Conservation (phyloP, 2,797 vertebrate genomes). For the Etheostoma nigrum region DNA sequence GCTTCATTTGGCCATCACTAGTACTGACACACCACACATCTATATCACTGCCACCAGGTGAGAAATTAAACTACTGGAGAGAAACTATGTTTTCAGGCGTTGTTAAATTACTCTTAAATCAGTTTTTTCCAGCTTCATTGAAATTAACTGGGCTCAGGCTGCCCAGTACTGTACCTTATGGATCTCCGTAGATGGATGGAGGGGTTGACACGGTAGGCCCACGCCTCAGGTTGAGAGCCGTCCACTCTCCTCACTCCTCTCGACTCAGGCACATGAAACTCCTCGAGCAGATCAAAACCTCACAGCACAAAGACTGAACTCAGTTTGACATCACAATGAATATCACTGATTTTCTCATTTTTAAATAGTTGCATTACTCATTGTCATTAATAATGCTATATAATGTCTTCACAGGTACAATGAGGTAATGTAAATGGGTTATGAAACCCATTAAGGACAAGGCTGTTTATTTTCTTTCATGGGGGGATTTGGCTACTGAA, state of each 20-base stretch:
- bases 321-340: slow-evolving; percentile 31
- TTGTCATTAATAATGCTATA: slow-evolving; percentile 14
- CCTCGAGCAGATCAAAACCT: slow-evolving; percentile 85
- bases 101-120: neutral
- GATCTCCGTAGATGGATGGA: slow-evolving; percentile 76
- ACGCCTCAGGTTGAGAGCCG: slow-evolving; percentile 78
- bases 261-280: slow-evolving; percentile 79
- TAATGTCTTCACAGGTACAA: slow-evolving; percentile 21
- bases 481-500: slow-evolving; percentile 29
- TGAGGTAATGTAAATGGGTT: slow-evolving; percentile 37
- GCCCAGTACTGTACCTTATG: slow-evolving; percentile 76
- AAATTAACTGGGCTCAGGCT: neutral
- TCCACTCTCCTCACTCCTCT: slow-evolving; percentile 76
- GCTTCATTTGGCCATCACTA: too few species aligned
- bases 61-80: neutral
- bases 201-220: slow-evolving; percentile 82
- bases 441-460: slow-evolving; percentile 17
- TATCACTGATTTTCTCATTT: slow-evolving; percentile 19
- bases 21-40: too few species aligned
- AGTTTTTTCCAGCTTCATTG: neutral
- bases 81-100: neutral
- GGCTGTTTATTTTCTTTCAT: slow-evolving; percentile 30
- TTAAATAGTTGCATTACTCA: slow-evolving; percentile 34
- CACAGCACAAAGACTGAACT: slow-evolving; percentile 56
- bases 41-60: too few species aligned